These are phyloP conservation scores for Thrips palmi DNA, from an alignment of 1,140 invertebrate species.

Conservation along the genomic window DNA sequence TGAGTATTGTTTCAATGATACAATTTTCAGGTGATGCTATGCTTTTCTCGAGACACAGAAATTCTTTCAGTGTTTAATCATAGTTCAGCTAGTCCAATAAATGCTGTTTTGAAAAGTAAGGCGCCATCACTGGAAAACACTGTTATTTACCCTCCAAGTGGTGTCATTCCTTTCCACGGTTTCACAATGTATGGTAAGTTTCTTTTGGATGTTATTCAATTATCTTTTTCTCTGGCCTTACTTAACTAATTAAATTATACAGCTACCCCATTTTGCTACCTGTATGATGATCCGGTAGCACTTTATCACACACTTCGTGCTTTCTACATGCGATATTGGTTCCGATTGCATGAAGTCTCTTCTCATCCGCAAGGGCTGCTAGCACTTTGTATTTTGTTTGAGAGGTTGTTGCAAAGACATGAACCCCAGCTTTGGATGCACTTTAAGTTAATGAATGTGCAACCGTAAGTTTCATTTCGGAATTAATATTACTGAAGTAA, in stretches of 20 bases:
- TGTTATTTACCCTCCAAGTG: slow-evolving; percentile 80
- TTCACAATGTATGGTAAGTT: slow-evolving; percentile 88
- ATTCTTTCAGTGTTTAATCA: slow-evolving; percentile 44
- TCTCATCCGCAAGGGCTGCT: slow-evolving; percentile 76
- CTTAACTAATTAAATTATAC: slow-evolving; percentile 16
- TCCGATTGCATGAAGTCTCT: slow-evolving; percentile 74
- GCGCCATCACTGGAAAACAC: slow-evolving; percentile 40
- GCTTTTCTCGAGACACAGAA: slow-evolving; percentile 77
- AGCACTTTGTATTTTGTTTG: slow-evolving; percentile 65
- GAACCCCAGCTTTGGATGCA: slow-evolving; percentile 82
- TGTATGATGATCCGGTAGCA: slow-evolving; percentile 71
- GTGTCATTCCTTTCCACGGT: slow-evolving; percentile 89
- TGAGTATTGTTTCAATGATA: not conserved
- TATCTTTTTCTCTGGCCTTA: not conserved
- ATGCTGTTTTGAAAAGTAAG: slow-evolving; percentile 49
- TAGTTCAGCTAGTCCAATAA: slow-evolving; percentile 34
- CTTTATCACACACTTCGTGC: slow-evolving; percentile 82
- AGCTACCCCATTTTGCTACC: slow-evolving; percentile 88
- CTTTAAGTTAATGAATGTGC: slow-evolving; percentile 67
- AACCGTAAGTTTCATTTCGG: slow-evolving; percentile 54
- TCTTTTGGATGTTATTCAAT: not conserved
- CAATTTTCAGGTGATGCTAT: slow-evolving; percentile 58
- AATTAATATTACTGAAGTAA: slow-evolving; percentile 5
- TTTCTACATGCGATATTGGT: slow-evolving; percentile 83
- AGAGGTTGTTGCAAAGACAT: slow-evolving; percentile 74